These are phyloP conservation scores for Spicauda simplicius DNA, from an alignment of 2,888 invertebrate species.

Conservation along the genomic window DNA sequence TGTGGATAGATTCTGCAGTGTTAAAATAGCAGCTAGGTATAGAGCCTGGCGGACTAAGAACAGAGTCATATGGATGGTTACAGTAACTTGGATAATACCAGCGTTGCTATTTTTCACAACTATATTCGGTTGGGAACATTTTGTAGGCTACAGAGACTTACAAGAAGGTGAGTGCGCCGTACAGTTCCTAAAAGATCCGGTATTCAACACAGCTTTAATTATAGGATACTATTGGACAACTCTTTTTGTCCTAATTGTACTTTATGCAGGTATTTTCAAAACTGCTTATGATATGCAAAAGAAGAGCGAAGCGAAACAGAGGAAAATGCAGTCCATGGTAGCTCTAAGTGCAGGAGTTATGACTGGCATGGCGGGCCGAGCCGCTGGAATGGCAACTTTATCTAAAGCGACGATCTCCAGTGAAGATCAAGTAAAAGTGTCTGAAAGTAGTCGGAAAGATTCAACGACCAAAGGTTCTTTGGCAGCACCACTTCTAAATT, in stretches of 20 bases:
- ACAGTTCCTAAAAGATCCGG: slow-evolving; percentile 98
- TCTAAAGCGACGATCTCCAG: slow-evolving; percentile 90
- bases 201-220: slow-evolving; percentile 98
- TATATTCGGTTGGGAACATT: slow-evolving; percentile 99
- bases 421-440: slow-evolving; percentile 88
- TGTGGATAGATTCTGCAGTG: slow-evolving; percentile 99
- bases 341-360: slow-evolving; percentile 95
- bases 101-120: slow-evolving; percentile 98
- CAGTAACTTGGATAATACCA: slow-evolving; percentile 98
- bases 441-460: slow-evolving; percentile 70
- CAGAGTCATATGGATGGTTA: slow-evolving; percentile 97
- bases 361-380: slow-evolving; percentile 95
- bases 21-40: slow-evolving; percentile 98
- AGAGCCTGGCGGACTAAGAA: slow-evolving; percentile 98
- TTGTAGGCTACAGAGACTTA: slow-evolving; percentile 95
- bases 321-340: slow-evolving; percentile 98
- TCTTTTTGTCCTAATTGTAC: slow-evolving; percentile 95
- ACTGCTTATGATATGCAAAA: slow-evolving; percentile 99
- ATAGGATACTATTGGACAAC: slow-evolving; percentile 99
- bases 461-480: slow-evolving; percentile 70
- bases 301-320: slow-evolving; percentile 97
- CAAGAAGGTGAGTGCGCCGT: slow-evolving; percentile 96
- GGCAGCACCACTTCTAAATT: slow-evolving; percentile 69
- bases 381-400: slow-evolving; percentile 93
- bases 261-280: slow-evolving; percentile 98